Evolutionary conservation across 2,113 vertebrate genomes (phyloP).

Genomic region (Romanogobio albipinnatus): DNA sequence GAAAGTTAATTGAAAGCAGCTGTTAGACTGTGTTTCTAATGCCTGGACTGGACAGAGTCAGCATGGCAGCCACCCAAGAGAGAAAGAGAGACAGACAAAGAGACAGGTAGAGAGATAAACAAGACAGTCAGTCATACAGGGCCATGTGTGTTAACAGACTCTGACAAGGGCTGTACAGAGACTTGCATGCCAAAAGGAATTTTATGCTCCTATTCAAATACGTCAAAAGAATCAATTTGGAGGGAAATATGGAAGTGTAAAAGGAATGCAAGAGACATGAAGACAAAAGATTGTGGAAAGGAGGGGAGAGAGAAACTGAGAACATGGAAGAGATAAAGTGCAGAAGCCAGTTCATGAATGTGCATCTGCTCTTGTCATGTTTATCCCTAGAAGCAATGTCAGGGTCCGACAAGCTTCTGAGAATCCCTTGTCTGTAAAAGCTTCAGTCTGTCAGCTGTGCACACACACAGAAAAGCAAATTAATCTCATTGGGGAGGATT

Average conservation of each 20-base stretch:
- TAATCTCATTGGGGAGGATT: not conserved
- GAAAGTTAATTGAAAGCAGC: constrained; percentile 58
- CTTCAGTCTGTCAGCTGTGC: constrained; percentile 33
- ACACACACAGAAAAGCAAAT: constrained; percentile 16
- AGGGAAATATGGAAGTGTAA: not conserved
- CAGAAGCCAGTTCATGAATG: constrained; percentile 33
- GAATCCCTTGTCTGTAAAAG: constrained; percentile 21
- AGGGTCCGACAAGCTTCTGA: constrained; percentile 33
- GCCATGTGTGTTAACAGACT: constrained; percentile 19
- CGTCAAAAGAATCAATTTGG: not conserved
- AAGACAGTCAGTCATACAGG: constrained; percentile 13
- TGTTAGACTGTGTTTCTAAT: constrained; percentile 51
- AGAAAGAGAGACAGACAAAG: constrained; percentile 20
- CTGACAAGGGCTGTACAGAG: constrained; percentile 36
- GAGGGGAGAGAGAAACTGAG: not conserved
- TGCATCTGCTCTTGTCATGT: constrained; percentile 36
- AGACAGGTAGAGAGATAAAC: constrained; percentile 17
- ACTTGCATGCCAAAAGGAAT: constrained; percentile 3
- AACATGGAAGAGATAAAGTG: not conserved
- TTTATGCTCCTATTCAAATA: constrained; percentile 10
- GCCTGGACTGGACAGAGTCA: constrained; percentile 46
- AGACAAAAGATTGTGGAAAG: not conserved
- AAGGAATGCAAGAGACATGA: not conserved
- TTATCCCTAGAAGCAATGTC: constrained; percentile 39
- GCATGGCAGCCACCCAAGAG: constrained; percentile 40